Conservation (phyloP, 1,140 invertebrate species). For the Macrostomum lignano region DNA sequence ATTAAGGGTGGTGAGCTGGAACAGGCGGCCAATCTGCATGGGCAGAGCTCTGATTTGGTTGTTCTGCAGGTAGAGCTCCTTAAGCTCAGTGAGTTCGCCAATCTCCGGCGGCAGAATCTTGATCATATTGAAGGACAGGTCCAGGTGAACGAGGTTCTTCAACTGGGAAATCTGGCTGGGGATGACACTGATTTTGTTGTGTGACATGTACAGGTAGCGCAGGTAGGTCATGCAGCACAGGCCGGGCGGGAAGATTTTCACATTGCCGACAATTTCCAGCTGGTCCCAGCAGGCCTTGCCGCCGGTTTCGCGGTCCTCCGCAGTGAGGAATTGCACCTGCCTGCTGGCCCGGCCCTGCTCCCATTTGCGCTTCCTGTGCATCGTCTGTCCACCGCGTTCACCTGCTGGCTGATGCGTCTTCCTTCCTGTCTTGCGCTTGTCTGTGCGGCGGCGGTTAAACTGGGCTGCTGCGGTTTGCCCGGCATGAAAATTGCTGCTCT, state of each 20-base stretch:
- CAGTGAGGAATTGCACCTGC: too few species aligned
- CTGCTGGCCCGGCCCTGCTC: too few species aligned
- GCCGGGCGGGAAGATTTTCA: constrained; percentile 3
- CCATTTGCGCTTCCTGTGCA: too few species aligned
- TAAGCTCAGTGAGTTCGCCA: constrained; percentile 1
- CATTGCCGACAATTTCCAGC: constrained; percentile 1
- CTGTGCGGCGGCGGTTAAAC: too few species aligned
- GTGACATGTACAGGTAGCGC: neutral
- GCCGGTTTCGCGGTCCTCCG: too few species aligned
- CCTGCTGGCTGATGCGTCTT: too few species aligned
- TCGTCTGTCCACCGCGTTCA: too few species aligned
- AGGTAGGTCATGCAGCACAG: neutral
- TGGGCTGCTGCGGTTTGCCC: too few species aligned
- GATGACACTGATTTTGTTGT: constrained; percentile 1
- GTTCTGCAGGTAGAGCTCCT: neutral
- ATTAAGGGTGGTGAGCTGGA: too few species aligned
- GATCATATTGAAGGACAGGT: constrained; percentile 3
- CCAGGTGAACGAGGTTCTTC: neutral
- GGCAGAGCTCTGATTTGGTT: constrained; percentile 3
- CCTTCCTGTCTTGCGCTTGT: too few species aligned
- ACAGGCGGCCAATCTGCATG: neutral
- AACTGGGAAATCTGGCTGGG: constrained; percentile 2
- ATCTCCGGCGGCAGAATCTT: neutral
- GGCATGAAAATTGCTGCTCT: too few species aligned
- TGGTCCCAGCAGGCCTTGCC: too few species aligned